Conservation (phyloP, 2,113 vertebrate species). For the Hippoglossus stenolepis region DNA sequence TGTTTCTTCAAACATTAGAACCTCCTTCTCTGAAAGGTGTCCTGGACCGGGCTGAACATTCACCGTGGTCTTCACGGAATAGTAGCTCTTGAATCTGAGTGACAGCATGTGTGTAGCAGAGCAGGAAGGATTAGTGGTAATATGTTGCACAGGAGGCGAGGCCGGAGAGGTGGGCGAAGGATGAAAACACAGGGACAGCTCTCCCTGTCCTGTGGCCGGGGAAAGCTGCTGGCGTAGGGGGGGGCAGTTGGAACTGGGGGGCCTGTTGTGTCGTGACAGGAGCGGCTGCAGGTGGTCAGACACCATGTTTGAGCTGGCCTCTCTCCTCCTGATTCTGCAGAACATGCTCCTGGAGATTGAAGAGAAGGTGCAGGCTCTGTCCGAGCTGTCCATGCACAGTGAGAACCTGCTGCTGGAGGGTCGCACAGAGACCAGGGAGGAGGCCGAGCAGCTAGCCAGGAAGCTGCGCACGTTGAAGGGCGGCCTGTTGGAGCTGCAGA, state of each 20-base stretch:
- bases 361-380: constrained; percentile 91
- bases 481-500: constrained; percentile 94
- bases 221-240: constrained; percentile 49
- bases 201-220: constrained; percentile 37
- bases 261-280: background rate
- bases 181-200: constrained; percentile 57
- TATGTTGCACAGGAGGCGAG: constrained; percentile 51
- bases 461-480: constrained; percentile 89
- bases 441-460: constrained; percentile 88
- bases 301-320: constrained; percentile 82
- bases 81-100: constrained; percentile 18
- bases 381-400: constrained; percentile 92
- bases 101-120: constrained; percentile 44
- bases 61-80: constrained; percentile 19
- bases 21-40: constrained; percentile 11
- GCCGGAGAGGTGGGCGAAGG: constrained; percentile 53
- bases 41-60: constrained; percentile 1
- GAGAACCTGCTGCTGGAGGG: constrained; percentile 94
- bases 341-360: constrained; percentile 98
- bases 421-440: constrained; percentile 86
- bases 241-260: background rate
- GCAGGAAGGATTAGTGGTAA: constrained; percentile 76
- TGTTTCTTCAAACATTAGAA: constrained; percentile 9
- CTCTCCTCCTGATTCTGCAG: constrained; percentile 86
- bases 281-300: constrained; percentile 7